phyloP scores from a whole-genome alignment of 2,888 invertebrate species.

The Cosmia trapezina region DNA sequence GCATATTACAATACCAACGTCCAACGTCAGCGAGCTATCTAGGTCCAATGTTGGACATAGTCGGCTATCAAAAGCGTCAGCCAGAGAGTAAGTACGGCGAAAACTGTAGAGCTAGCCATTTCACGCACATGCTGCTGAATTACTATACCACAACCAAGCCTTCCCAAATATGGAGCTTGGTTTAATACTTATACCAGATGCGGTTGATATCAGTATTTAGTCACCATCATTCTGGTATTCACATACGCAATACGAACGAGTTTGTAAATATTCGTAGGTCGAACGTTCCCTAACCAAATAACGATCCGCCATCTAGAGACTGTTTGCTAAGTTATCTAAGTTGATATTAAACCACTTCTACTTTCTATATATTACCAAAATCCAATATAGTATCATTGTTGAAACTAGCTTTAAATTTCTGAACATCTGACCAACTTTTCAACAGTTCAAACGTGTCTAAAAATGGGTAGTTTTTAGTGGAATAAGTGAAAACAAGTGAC shows the following conservation, averaged over 20 bases:
- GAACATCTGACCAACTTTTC: neutral
- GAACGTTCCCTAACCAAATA: constrained; percentile 12
- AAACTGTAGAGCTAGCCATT: constrained; percentile 3
- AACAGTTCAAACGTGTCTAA: neutral
- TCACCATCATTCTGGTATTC: neutral
- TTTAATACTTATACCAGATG: constrained; percentile 10
- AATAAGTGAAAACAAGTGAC: neutral
- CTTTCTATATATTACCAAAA: neutral
- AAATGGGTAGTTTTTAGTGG: neutral
- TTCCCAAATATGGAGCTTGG: constrained; percentile 4
- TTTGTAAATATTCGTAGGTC: neutral
- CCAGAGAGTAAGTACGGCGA: neutral
- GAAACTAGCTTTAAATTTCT: neutral
- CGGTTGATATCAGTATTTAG: constrained; percentile 12
- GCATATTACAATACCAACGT: no score
- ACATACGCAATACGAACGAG: neutral
- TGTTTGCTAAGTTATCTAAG: neutral
- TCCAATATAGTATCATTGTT: constrained; percentile 10
- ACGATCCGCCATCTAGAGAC: neutral
- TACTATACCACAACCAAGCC: constrained; percentile 5
- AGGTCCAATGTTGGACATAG: neutral
- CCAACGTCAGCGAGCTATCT: neutral
- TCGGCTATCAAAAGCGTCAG: constrained; percentile 3
- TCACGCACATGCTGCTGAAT: constrained; percentile 18
- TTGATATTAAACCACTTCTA: constrained; percentile 28